Base-by-base conservation (phyloP, 2,113 vertebrate genomes). In the Micromys minutus region DNA sequence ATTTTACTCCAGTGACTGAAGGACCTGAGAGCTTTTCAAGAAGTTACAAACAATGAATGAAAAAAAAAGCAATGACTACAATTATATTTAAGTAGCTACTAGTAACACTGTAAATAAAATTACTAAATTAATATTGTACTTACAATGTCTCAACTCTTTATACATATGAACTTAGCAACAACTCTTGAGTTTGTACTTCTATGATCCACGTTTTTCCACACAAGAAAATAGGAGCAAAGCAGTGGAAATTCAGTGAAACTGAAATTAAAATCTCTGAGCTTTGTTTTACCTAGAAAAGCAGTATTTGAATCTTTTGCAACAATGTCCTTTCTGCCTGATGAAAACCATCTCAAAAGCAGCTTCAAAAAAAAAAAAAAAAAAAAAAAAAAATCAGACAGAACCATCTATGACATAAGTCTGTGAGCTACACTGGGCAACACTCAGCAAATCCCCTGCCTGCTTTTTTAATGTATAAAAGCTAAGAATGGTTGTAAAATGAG, bases 281-380 rank as follows among this genome's bases (percentile, higher is more conserved):
- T 65, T 94, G 31, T 55, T 94, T 88, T 61, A 72, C 7, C 55
- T 0, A 55, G 39, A 79, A 63, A 95, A 81, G 29, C 39, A 81
- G 67, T 87, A 77, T 21, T 92, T 87, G 59, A 92, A 34, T 71
- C 52, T 83, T 63, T 79, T 84, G 17, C 13, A n/a, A 16, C 50
- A 72, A 16, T 65, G 3, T 4, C 31, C 31, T 79, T 36, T 77
- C 11, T 79, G 17, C 16, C 31, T 79, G 31, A 79, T 80, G 55
- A 94, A 92, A 92, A 94, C 19, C 26, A 50, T 42, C 31, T 93
- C 50, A 80, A 86, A 92, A 67, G 50, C 80, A 75, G 31, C 0
- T 74, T 39, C 2, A 77, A 52, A 52, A 79, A 52, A 79, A 55
- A 21, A 55, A 22, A 67, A 67, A 77, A 52, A 69, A 57, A n/a